Base-by-base conservation (phyloP, 2,797 vertebrate species). In the Brachymystax lenok region DNA sequence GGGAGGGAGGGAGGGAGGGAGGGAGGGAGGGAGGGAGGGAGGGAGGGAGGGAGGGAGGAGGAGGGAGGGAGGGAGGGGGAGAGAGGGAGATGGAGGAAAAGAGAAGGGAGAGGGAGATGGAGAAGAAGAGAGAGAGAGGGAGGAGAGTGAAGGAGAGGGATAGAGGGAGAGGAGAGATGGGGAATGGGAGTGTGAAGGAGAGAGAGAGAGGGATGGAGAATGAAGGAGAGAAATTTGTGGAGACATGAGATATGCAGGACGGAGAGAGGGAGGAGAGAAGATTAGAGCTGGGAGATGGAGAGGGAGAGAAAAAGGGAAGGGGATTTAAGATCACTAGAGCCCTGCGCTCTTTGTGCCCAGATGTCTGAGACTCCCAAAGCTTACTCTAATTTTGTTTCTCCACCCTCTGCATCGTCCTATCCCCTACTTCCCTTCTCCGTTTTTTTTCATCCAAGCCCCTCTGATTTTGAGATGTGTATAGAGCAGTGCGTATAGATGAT, bases 251-350 rank as follows among this genome's bases (percentile, higher is more conserved):
- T 90, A 90, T 87, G 66, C 14, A 21, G 51, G 51, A 27, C 35
- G 59, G 61, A 46, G 69, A 75, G 69, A 77, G n/a, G 69, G 56
- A 59, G 51, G 24, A 95, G 88, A 94, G 96, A 46, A 46, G 40
- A 46, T 46, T 46, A 46, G 40, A 46, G 40, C 40, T 46, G 40
- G 40, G 40, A 46, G 40, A 46, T 46, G 40, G 40, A 46, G 35
- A 40, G 2, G 8, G 35, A 40, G 40, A 46, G 10, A 46, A 94
- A 84, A 90, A 64, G 19, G 33, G 68, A 21, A 5, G 93, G 86
- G 87, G 93, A 91, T 88, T 93, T 96, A 97, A 95, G 92, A 92
- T 93, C 95, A 98, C 97, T 98, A 97, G 96, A 96, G 88, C 80
- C 86, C 85, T 81, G 76, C 67, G 40, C 79, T 88, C 84, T 90